A percentile compares a stretch with the other conserved stretches of the same genome.
Conservation (phyloP, 2,113 vertebrate species). For the Gavia stellata region DNA sequence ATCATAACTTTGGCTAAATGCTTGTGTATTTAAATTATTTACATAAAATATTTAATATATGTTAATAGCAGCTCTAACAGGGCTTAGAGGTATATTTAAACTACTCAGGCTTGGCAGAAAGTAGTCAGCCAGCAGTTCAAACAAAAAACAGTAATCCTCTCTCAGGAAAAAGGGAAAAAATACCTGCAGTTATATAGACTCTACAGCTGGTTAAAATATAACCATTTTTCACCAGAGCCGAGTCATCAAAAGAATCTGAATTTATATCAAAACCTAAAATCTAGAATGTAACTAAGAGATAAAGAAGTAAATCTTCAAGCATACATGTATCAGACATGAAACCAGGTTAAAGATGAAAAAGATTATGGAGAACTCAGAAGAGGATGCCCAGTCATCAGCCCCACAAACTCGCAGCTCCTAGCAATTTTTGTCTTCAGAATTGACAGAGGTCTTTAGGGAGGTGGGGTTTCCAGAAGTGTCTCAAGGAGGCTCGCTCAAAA, state of each 20-base stretch:
- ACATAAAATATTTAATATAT: not conserved
- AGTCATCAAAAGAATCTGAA: not conserved
- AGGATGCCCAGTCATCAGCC: not conserved
- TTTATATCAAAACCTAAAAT: not conserved
- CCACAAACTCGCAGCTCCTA: not conserved
- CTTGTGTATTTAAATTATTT: not conserved
- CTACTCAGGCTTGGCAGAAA: not conserved
- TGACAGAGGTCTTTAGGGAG: not conserved
- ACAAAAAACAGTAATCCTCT: not conserved
- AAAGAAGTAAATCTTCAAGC: not conserved
- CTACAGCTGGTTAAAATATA: not conserved
- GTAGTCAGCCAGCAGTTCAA: not conserved
- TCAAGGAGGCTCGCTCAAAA: not conserved
- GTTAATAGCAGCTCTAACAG: not conserved
- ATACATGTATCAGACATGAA: not conserved
- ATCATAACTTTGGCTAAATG: not conserved
- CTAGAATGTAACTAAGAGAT: not conserved
- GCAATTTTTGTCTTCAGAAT: not conserved
- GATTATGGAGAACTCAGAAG: not conserved
- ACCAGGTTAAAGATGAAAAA: not conserved
- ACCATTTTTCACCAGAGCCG: not conserved
- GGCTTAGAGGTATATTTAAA: not conserved
- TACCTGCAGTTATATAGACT: not conserved
- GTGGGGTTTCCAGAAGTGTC: not conserved
- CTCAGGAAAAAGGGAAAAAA: not conserved